A percentile compares a stretch with the other conserved stretches of the same genome.
Evolutionary conservation across 2,113 vertebrate genomes (phyloP).

Genomic region (Acrocephalus arundinaceus): DNA sequence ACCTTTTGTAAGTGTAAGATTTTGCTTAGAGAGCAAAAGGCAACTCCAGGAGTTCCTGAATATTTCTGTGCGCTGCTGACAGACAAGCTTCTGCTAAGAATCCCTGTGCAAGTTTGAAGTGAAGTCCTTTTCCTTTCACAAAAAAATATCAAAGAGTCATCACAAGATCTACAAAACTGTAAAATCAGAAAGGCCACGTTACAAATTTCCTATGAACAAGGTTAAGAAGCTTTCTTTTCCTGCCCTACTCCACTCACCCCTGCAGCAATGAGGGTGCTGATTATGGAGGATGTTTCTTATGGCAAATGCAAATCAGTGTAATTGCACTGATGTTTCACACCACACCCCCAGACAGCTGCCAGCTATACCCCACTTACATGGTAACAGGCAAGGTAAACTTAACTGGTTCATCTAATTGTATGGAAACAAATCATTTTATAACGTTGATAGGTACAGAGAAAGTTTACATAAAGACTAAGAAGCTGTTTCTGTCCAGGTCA

Average conservation of each 20-base stretch:
- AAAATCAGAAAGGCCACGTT: neutral
- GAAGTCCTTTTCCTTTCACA: slow-evolving; percentile 2
- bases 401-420: neutral
- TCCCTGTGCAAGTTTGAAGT: slow-evolving; percentile 18
- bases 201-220: neutral
- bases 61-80: slow-evolving; percentile 46
- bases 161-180: neutral
- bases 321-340: neutral
- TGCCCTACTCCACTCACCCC: neutral
- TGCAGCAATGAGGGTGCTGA: neutral
- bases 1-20: slow-evolving; percentile 16
- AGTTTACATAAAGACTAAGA: neutral
- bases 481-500: neutral
- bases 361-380: neutral
- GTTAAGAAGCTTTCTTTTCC: neutral
- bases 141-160: neutral
- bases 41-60: slow-evolving; percentile 33
- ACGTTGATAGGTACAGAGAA: neutral
- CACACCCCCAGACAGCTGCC: neutral
- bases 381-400: neutral
- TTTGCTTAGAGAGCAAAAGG: slow-evolving; percentile 48
- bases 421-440: neutral
- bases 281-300: neutral
- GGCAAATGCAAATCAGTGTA: neutral
- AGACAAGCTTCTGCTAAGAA: slow-evolving; percentile 21